These are phyloP conservation scores for Morus bassanus DNA, from an alignment of 2,797 vertebrate genomes.

Conservation along the genomic window DNA sequence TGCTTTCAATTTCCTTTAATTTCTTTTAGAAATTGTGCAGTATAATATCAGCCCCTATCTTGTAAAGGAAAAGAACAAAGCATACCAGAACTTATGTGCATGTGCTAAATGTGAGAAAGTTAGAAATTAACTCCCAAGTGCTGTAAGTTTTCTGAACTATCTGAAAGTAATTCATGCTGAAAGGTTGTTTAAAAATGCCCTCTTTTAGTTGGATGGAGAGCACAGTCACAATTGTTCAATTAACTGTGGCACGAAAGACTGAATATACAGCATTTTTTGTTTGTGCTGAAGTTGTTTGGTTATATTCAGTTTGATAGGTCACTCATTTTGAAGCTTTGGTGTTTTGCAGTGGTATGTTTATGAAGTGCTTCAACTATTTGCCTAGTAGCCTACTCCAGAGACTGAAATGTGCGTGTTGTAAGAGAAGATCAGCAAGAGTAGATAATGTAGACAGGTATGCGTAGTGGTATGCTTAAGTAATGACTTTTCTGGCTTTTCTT, in stretches of 20 bases:
- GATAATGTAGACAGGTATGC: not conserved
- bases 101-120: not conserved
- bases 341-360: not conserved
- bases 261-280: not conserved
- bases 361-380: not conserved
- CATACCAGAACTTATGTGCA: not conserved
- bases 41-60: not conserved
- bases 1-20: conserved; percentile 27
- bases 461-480: not conserved
- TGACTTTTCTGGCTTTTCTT: not conserved
- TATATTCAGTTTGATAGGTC: not conserved
- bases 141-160: not conserved
- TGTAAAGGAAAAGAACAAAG: conserved; percentile 32
- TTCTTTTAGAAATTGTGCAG: not conserved
- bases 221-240: not conserved
- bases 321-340: not conserved
- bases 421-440: not conserved
- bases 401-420: not conserved
- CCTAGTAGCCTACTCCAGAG: not conserved
- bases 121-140: conserved; percentile 6
- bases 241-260: not conserved
- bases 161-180: not conserved
- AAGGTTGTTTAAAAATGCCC: not conserved
- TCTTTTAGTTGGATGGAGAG: not conserved
- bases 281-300: not conserved